Base-by-base conservation (phyloP, 2,113 vertebrate genomes). In the Micronycteris hirsuta region DNA sequence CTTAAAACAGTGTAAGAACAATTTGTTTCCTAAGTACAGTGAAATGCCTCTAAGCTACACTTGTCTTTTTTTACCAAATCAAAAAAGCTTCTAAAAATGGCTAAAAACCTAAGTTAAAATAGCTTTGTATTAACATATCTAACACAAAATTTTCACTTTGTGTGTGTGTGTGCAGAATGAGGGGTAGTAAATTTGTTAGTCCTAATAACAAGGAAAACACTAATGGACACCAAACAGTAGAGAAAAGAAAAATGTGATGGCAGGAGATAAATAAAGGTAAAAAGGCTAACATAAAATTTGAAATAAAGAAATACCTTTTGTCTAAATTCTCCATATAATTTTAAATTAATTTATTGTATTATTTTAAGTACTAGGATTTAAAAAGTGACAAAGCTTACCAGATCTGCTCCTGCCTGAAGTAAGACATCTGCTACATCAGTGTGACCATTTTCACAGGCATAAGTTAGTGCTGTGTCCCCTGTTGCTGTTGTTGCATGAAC, bases 401-500 rank as follows among this genome's bases (percentile, higher is more conserved):
- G 98, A 97, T 99, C 99, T 96, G 99, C 99, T 80, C 99, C 99
- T 86, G 99, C 99, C 97, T 99, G 99, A 92, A 99, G 99, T 94
- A 99, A 98, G 95, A 99, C 99, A 94, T 99, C 99, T 28, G 99
- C 99, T 93, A 99, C 99, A 96, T 99, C 99, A 0, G 99, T 99
- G 96, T 99, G 99, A 94, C 99, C 99, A 12, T 99, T 99, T 98
- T 99, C 99, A 98, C 99, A 99, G 20, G 99, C 99, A 0, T 99
- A 99, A 0, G 99, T 99, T 97, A 99, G 98, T 0, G 99, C 99
- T 2, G 99, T 99, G 98, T 99, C 99, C 10, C 99, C 99, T 0
- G 99, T 99, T 19, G 99, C 99, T 68, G 99, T 99, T 52, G 99
- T 99, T 65, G 99, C 99, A 3, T 99, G 99, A 87, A 99, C 99